Conservation (phyloP, 2,888 invertebrate species). For the Lepetodrilus schrolli region DNA sequence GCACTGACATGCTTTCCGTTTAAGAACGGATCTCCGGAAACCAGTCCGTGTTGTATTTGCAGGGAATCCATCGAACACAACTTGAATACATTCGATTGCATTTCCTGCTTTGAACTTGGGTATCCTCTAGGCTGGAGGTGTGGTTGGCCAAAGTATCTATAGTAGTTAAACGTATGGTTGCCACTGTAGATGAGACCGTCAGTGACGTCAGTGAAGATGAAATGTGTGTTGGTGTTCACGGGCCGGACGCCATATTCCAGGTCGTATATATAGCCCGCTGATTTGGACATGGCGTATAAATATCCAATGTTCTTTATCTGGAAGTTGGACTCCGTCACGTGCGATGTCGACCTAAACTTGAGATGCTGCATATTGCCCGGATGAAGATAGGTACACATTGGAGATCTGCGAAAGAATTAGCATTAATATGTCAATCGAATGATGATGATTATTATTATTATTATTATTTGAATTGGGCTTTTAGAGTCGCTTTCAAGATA, state of each 20-base stretch:
- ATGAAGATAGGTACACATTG: not conserved
- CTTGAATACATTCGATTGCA: not conserved
- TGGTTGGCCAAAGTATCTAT: not conserved
- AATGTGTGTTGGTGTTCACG: not conserved
- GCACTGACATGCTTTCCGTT: not conserved
- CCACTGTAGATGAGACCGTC: not conserved
- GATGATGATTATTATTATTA: no score
- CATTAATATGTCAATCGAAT: no score
- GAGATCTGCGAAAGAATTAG: no score
- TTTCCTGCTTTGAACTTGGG: not conserved
- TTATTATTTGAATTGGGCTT: no score
- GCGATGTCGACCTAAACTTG: not conserved
- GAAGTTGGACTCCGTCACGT: not conserved
- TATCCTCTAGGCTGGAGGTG: not conserved
- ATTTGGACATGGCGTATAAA: not conserved
- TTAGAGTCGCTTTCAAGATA: no score
- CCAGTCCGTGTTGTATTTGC: not conserved
- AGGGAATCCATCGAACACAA: not conserved
- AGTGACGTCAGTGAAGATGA: not conserved
- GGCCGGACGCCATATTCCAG: not conserved
- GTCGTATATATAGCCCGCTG: not conserved
- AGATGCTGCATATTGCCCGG: not conserved
- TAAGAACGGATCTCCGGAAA: not conserved
- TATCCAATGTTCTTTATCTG: not conserved
- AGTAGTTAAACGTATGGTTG: not conserved